A percentile compares a stretch with the other conserved stretches of the same genome.
Evolutionary conservation across 2,797 vertebrate species (phyloP).

Genomic region (Xenops minutus): DNA sequence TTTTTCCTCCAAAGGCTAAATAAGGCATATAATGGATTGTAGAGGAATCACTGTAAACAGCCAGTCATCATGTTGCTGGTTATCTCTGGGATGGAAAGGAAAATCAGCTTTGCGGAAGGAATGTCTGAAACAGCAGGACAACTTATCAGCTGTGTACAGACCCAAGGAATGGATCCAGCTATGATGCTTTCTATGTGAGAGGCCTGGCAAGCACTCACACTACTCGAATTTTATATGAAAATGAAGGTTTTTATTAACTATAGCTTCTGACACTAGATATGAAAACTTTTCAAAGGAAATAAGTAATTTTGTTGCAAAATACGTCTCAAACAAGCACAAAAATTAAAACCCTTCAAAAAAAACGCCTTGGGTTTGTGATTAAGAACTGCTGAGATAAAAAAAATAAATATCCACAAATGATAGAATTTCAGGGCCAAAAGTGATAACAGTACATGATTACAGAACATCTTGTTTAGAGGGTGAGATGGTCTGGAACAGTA

Average conservation of each 20-base stretch:
- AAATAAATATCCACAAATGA: not conserved
- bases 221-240: not conserved
- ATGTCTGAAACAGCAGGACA: not conserved
- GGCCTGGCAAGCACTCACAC: not conserved
- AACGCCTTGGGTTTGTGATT: not conserved
- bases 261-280: not conserved
- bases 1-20: not conserved
- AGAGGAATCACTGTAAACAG: not conserved
- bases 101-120: not conserved
- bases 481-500: not conserved
- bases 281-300: not conserved
- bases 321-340: not conserved
- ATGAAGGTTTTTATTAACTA: not conserved
- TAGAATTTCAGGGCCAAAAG: not conserved
- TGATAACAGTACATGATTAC: accelerated
- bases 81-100: not conserved
- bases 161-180: not conserved
- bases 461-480: not conserved
- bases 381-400: not conserved
- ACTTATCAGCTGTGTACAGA: not conserved
- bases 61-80: not conserved
- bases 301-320: not conserved
- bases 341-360: not conserved
- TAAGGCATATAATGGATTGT: not conserved
- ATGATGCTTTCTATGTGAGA: not conserved